Conservation (phyloP, 2,113 vertebrate genomes). For the Gavialis gangeticus region DNA sequence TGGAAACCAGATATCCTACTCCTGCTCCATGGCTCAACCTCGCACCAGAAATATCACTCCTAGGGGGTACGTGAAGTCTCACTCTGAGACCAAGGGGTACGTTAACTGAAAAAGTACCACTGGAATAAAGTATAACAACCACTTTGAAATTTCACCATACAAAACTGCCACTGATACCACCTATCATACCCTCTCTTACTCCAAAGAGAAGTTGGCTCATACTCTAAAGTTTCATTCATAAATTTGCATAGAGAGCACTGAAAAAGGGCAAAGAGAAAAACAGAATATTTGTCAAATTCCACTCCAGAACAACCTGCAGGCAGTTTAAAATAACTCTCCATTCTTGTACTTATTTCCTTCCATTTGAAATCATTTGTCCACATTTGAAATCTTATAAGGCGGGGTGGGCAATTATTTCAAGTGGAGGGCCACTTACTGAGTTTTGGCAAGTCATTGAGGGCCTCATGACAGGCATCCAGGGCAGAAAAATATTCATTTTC, state of each 20-base stretch:
- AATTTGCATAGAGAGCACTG: constrained; percentile 3
- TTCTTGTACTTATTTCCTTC: not conserved
- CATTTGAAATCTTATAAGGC: not conserved
- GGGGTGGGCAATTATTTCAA: too few species aligned
- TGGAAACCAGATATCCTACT: too few species aligned
- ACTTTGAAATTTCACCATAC: constrained; percentile 11
- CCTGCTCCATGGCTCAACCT: too few species aligned
- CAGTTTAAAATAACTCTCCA: not conserved
- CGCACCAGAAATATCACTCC: too few species aligned
- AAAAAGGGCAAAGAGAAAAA: constrained; percentile 7
- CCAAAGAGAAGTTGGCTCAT: not conserved
- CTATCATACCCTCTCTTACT: not conserved
- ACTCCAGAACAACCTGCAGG: not conserved
- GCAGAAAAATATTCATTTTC: too few species aligned
- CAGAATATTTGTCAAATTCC: not conserved
- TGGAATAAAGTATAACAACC: not conserved
- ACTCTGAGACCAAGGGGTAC: too few species aligned
- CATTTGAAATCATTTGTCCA: not conserved
- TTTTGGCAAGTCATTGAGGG: too few species aligned
- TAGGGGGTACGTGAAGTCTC: too few species aligned
- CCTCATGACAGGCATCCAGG: too few species aligned
- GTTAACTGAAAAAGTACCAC: too few species aligned
- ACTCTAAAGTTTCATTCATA: not conserved
- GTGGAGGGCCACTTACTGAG: too few species aligned
- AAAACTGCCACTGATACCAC: not conserved